A percentile compares a stretch with the other conserved stretches of the same genome.
These are phyloP conservation scores for Mugil cephalus DNA, from an alignment of 2,113 vertebrate species.

Conservation along the genomic window DNA sequence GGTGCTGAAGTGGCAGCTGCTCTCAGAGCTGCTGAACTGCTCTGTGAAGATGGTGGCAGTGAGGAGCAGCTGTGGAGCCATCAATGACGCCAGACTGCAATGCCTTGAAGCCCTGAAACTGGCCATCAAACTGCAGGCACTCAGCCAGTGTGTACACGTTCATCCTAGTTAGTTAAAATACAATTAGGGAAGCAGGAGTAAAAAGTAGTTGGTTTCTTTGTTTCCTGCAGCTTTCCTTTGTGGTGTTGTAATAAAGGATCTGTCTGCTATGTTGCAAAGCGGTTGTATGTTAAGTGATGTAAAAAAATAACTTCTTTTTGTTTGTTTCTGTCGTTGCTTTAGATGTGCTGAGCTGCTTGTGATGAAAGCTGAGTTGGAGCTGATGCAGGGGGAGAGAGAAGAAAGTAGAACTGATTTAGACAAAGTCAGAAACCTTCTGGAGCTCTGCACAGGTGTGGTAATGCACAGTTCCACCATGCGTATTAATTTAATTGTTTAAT, in stretches of 20 bases:
- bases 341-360: constrained; percentile 91
- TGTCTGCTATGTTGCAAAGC: no score
- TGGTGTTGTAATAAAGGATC: not conserved
- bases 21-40: constrained; percentile 88
- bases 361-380: constrained; percentile 90
- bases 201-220: no score
- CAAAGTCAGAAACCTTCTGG: constrained; percentile 88
- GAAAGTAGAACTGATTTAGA: constrained; percentile 86
- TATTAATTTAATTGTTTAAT: not conserved
- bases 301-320: no score
- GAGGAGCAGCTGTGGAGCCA: constrained; percentile 82
- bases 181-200: not conserved
- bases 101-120: constrained; percentile 91
- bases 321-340: not conserved
- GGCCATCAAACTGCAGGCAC: constrained; percentile 88
- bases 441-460: constrained; percentile 85
- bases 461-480: not conserved
- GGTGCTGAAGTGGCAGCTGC: constrained; percentile 92
- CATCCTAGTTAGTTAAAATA: not conserved
- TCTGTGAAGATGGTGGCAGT: constrained; percentile 84
- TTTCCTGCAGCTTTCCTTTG: not conserved
- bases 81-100: constrained; percentile 89
- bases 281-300: no score
- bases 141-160: constrained; percentile 83
- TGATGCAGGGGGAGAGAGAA: constrained; percentile 85